Conservation (phyloP, 2,113 vertebrate species). For the Sapayoa aenigma region DNA sequence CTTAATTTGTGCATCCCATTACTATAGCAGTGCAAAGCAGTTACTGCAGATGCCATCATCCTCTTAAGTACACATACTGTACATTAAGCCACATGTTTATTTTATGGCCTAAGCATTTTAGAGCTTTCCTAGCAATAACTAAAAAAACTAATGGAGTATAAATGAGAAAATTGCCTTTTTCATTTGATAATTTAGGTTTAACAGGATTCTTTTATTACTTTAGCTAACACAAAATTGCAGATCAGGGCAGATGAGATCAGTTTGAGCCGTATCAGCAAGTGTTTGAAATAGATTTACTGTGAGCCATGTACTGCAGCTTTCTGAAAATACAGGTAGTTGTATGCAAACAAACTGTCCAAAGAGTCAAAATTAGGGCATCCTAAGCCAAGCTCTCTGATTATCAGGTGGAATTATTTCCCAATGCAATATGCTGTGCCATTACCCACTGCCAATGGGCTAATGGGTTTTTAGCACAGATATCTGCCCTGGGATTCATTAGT, state of each 20-base stretch:
- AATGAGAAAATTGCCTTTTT: slow-evolving; percentile 56
- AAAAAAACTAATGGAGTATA: slow-evolving; percentile 54
- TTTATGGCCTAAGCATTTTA: slow-evolving; percentile 60
- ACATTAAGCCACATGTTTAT: slow-evolving; percentile 68
- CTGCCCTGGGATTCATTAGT: slow-evolving; percentile 3
- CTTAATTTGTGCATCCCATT: slow-evolving; percentile 45
- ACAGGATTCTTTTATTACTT: slow-evolving; percentile 63
- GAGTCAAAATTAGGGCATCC: background rate
- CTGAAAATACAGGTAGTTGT: slow-evolving; percentile 3
- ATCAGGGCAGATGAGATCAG: slow-evolving; percentile 37
- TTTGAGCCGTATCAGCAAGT: slow-evolving; percentile 19
- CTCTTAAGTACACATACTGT: slow-evolving; percentile 60
- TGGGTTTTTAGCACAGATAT: background rate
- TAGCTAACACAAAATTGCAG: slow-evolving; percentile 48
- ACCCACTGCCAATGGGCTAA: background rate
- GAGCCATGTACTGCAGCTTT: background rate
- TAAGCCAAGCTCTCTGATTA: background rate
- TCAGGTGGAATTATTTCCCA: background rate
- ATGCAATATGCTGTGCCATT: background rate
- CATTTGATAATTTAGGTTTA: slow-evolving; percentile 49
- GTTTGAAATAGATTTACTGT: slow-evolving; percentile 3
- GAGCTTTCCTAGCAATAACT: slow-evolving; percentile 54
- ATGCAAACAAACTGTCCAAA: slow-evolving; percentile 11
- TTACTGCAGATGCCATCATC: slow-evolving; percentile 48
- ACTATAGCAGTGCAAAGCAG: slow-evolving; percentile 17